Conservation (phyloP, 1,140 invertebrate species). For the Chrysopa pallens region DNA sequence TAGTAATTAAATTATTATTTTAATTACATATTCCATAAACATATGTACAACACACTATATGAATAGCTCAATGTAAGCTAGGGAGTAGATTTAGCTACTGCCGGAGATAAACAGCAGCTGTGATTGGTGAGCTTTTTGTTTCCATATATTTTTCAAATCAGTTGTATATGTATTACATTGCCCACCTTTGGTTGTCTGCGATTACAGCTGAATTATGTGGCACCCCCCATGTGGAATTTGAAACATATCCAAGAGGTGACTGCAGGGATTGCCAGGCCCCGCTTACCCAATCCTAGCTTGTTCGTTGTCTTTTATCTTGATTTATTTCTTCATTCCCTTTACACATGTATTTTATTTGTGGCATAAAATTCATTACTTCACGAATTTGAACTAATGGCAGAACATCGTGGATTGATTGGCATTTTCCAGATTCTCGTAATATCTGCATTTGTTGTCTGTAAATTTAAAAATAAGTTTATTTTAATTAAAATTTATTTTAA, state of each 20-base stretch:
- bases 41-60: no score
- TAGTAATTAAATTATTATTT: no score
- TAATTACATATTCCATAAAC: no score
- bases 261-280: conserved; percentile 9
- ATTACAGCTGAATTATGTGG: background rate
- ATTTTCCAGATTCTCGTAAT: conserved; percentile 51
- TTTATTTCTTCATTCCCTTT: conserved; percentile 19
- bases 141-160: no score
- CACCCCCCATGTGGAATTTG: background rate
- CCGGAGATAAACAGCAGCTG: no score
- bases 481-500: no score
- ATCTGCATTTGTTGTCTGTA: conserved; percentile 54
- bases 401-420: conserved; percentile 37
- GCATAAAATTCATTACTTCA: conserved; percentile 67
- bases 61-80: no score
- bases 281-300: conserved; percentile 37
- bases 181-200: background rate
- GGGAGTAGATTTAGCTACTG: no score
- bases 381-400: conserved; percentile 58
- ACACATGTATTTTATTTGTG: conserved; percentile 70
- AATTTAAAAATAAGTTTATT: conserved; percentile 2
- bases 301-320: conserved; percentile 31
- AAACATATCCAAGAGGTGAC: conserved; percentile 1
- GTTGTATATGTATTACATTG: background rate
- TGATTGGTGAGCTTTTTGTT: no score